Evolutionary conservation across 2,888 invertebrate species (phyloP), one percentile per base, ranked within the genome.

Genomic region (Pterobdella sp.): DNA sequence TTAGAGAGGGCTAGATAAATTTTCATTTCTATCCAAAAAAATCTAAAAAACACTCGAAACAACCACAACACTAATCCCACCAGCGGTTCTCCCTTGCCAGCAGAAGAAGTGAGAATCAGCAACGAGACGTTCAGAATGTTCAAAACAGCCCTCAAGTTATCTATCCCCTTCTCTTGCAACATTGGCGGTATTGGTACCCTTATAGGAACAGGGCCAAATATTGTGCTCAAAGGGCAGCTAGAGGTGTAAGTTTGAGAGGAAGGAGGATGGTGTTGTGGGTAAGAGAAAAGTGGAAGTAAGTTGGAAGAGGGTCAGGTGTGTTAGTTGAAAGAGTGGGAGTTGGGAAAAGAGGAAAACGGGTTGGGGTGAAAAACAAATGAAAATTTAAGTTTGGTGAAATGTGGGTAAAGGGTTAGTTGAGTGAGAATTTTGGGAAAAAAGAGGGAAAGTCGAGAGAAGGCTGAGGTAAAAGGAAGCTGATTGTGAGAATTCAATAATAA

Each of bases 121-220:
- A 56, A 74, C 68, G 42, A 35, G n/a, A 64, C 60, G 22, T 75
- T 74, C 73, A 72, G 49, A 29, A 35, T 34, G 4, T 74, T 74
- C 65, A 32, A 73, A 26, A 73, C 68, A 36, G 75, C 73, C 22
- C 67, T 75, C 31, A 74, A 72, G 18, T 67, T 75, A 10, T 64
- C 68, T 69, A 69, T 75, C 29, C 74, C 75, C n/a, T 74, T 69
- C 67, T 69, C 75, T 3, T 76, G 74, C 29, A 84, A 83, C 77
- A 79, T 81, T 36, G 85, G 85, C 7, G 85, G 85, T 0, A 83
- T 82, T 2, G 84, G 81, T 0, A 84, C 84, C 29, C 77, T 84
- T 18, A 85, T 84, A 1, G 84, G 84, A 29, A 83, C 84, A 1
- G 81, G 81, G 22, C 82, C 84, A 14, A 85, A 85, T 76, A 79